phyloP scores from a whole-genome alignment of 1,140 invertebrate genomes.

The Sesamia nonagrioides region DNA sequence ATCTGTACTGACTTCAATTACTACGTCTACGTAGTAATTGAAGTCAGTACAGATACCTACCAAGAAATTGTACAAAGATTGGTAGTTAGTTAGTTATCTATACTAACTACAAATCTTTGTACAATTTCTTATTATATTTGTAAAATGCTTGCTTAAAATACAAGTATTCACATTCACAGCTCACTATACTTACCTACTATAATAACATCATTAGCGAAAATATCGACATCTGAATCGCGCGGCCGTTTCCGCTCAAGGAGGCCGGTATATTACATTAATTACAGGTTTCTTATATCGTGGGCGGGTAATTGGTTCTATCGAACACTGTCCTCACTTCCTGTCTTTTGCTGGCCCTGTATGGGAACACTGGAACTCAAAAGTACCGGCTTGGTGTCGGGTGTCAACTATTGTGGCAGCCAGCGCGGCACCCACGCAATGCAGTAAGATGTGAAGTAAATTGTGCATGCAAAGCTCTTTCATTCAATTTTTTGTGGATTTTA shows the following conservation, averaged over 20 bases:
- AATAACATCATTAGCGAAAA: conserved; percentile 41
- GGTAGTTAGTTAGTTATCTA: too few species aligned
- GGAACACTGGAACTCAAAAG: conserved; percentile 64
- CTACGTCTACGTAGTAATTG: too few species aligned
- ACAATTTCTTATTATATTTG: neutral
- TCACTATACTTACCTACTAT: neutral
- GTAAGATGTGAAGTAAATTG: conserved; percentile 52
- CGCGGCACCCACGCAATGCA: conserved; percentile 71
- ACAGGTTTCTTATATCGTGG: conserved; percentile 81
- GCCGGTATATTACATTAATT: conserved; percentile 82
- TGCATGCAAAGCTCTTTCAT: conserved; percentile 31
- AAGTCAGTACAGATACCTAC: neutral
- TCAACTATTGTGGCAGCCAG: conserved; percentile 69
- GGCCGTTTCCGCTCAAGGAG: conserved; percentile 66
- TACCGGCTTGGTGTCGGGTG: conserved; percentile 79
- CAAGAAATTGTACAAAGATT: too few species aligned
- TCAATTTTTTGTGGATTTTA: conserved; percentile 1
- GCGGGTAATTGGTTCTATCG: conserved; percentile 84
- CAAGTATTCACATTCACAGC: conserved; percentile 20
- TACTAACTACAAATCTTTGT: neutral
- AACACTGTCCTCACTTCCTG: conserved; percentile 82
- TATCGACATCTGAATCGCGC: conserved; percentile 42
- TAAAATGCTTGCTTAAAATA: neutral
- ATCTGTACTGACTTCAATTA: neutral
- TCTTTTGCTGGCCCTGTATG: conserved; percentile 73